Evolutionary conservation across 2,797 vertebrate genomes (phyloP), one percentile per base, ranked within the genome.

Genomic region (Geotrypetes seraphini): DNA sequence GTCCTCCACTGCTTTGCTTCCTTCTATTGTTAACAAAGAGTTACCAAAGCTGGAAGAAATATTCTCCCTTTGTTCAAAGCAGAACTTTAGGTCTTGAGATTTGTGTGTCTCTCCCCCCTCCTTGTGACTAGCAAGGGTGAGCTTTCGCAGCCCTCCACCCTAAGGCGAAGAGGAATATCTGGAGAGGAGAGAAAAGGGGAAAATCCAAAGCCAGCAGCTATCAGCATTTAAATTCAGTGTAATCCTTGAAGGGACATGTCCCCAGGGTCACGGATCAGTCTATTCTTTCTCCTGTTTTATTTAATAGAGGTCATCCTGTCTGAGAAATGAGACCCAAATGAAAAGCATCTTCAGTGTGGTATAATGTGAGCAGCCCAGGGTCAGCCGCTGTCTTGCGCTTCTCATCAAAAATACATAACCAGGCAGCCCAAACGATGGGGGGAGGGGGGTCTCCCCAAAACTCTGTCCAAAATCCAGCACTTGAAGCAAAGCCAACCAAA

Each of bases 351-450:
- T 80, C 80, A 75, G 56, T 73, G 78, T 71, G 75, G 75, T 78
- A 73, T 80, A 80, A 74, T 75, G 69, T 59, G 73, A 79, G 74
- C 77, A 71, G 68, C 63, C 63, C 70, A 66, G 75, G 79, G 80
- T 83, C 79, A 83, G 77, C 66, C 77, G 74, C 77, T 69, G 58
- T 76, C 78, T 79, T 80, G 75, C 76, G 79, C 72, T 75, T 66
- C 77, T 83, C 80, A 83, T 83, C 79, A 83, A 83, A 83, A 83
- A 83, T 83, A 79, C 80, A 83, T 83, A 81, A 82, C 77, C 79
- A 78, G 79, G 75, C 77, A 78, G 73, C 63, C 78, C n/a, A 82
- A 83, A 81, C 81, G 71, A 49, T 54, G 72, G 69, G 65, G 56
- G 19, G 43, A 66, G 63, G 30, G 21, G 52, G 53, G 40, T n/a